Evolutionary conservation across 2,888 invertebrate genomes (phyloP).

Genomic region (Heliconius ethilla): DNA sequence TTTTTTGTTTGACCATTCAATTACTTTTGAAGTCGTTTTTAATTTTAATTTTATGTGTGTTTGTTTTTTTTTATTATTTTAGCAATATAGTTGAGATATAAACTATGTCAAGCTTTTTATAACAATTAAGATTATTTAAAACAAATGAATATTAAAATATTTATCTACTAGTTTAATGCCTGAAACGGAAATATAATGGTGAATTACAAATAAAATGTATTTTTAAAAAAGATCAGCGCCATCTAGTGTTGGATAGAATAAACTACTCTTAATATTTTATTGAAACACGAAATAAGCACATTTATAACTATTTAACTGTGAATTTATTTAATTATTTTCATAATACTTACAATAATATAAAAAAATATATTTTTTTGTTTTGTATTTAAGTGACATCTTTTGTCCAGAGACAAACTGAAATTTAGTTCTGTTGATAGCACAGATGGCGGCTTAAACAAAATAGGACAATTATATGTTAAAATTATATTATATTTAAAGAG

Average conservation of each 20-base stretch:
- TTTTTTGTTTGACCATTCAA: constrained; percentile 21
- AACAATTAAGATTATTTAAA: background rate
- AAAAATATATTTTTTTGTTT: too few species aligned
- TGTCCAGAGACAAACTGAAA: background rate
- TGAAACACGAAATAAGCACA: background rate
- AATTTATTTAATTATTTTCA: background rate
- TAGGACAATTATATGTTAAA: too few species aligned
- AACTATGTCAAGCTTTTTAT: background rate
- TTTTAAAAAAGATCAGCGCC: background rate
- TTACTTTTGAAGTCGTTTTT: background rate
- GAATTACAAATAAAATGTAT: background rate
- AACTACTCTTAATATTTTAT: background rate
- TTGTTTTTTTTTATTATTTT: background rate
- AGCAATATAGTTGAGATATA: background rate
- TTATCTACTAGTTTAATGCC: background rate
- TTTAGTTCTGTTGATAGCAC: background rate
- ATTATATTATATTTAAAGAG: too few species aligned
- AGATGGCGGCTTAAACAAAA: background rate
- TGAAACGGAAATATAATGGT: background rate
- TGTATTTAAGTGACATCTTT: constrained; percentile 4
- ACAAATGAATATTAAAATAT: background rate
- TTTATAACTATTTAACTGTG: background rate
- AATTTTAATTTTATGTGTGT: background rate
- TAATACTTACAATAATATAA: background rate
- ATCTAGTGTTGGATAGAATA: constrained; percentile 5